Conservation (phyloP, 2,888 invertebrate genomes). For the Villa cingulata region DNA sequence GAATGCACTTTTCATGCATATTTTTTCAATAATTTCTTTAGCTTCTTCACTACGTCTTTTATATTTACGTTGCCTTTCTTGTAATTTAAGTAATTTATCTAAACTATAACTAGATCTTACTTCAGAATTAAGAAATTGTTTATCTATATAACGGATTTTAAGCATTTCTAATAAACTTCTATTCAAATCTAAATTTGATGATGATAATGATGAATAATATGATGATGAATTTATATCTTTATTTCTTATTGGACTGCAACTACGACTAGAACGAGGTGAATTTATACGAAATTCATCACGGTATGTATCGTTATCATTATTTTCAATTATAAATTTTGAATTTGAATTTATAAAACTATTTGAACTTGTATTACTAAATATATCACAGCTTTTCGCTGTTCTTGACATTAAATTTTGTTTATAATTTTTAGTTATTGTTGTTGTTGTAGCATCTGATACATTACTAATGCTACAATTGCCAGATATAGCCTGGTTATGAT, state of each 20-base stretch:
- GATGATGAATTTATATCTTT: background rate
- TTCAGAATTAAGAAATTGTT: constrained; percentile 44
- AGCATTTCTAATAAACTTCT: constrained; percentile 19
- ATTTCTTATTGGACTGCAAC: constrained; percentile 22
- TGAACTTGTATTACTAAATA: constrained; percentile 6
- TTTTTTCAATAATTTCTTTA: constrained; percentile 37
- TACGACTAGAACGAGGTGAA: constrained; percentile 27
- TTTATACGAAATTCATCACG: constrained; percentile 24
- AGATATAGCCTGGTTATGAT: too few relatives aligned
- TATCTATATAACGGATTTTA: constrained; percentile 28
- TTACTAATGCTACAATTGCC: too few relatives aligned
- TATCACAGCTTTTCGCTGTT: constrained; percentile 9
- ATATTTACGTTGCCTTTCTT: constrained; percentile 55
- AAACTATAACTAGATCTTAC: constrained; percentile 60
- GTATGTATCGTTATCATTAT: background rate
- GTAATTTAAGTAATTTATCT: constrained; percentile 53
- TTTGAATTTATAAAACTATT: constrained; percentile 13
- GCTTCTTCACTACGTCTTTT: constrained; percentile 53
- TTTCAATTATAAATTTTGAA: background rate
- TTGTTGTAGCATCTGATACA: background rate
- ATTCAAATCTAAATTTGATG: background rate
- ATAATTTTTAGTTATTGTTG: background rate
- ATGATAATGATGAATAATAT: background rate
- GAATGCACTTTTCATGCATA: constrained; percentile 38
- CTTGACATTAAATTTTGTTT: background rate